Evolutionary conservation across 92 coral and sea anemone species (phyloP).

Genomic region (Parazoanthus swiftii): DNA sequence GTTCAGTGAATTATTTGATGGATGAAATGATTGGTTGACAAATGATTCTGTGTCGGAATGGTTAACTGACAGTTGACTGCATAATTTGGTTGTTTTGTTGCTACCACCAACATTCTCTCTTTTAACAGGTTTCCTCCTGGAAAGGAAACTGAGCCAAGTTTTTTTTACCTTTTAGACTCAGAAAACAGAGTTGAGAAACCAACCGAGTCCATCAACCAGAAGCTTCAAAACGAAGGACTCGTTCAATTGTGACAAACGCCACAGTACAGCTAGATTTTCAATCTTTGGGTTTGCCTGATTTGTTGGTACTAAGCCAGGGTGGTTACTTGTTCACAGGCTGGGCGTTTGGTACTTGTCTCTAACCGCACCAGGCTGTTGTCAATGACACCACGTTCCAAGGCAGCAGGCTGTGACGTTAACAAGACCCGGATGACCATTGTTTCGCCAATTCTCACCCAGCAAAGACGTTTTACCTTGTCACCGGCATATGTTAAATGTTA

Average conservation of each 20-base stretch:
- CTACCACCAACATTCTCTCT: neutral
- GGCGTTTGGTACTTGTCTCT: conserved; percentile 9
- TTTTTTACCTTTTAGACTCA: conserved; percentile 1
- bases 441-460: neutral
- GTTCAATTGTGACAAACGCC: neutral
- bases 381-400: neutral
- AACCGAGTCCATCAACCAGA: conserved; percentile 16
- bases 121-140: neutral
- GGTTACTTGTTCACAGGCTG: conserved; percentile 25
- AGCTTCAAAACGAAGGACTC: conserved; percentile 13
- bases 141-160: neutral
- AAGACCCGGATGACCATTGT: neutral
- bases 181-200: conserved; percentile 11
- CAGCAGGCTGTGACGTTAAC: neutral
- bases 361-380: neutral
- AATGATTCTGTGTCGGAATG: too few species aligned
- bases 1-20: too few species aligned
- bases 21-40: too few species aligned
- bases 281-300: neutral
- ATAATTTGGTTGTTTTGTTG: neutral
- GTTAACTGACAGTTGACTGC: too few species aligned
- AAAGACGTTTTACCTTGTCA: neutral
- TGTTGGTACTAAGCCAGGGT: conserved; percentile 20
- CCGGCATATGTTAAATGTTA: neutral
- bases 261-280: neutral